A percentile compares a stretch with the other conserved stretches of the same genome.
Conservation (phyloP, 2,113 vertebrate genomes). For the Perca fluviatilis region DNA sequence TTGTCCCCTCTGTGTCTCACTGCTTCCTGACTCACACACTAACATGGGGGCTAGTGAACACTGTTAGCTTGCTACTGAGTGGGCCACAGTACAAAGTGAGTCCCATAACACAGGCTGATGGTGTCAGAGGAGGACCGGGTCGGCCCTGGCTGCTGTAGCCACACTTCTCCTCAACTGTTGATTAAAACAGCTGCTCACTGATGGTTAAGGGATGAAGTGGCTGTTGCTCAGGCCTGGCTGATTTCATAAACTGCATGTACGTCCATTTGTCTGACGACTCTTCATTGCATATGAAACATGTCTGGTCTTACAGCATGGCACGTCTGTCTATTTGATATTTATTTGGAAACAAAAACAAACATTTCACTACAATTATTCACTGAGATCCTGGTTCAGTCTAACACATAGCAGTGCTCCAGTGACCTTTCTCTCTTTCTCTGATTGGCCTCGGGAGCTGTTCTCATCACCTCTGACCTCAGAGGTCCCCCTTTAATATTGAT, state of each 20-base stretch:
- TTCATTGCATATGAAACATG: conserved; percentile 23
- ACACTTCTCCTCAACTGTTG: no score
- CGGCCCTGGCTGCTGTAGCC: no score
- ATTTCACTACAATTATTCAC: no score
- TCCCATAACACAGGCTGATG: conserved; percentile 4
- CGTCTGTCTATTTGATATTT: conserved; percentile 6
- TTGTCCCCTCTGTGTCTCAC: conserved; percentile 57
- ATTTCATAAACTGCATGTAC: conserved; percentile 1
- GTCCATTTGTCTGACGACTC: conserved; percentile 24
- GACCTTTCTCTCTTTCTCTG: conserved; percentile 7
- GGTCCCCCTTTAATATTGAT: conserved; percentile 32
- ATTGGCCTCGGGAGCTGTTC: conserved; percentile 6
- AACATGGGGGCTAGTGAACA: conserved; percentile 67
- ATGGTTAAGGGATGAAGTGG: neutral
- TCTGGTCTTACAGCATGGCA: conserved; percentile 37
- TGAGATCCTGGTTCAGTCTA: no score
- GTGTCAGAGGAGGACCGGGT: neutral
- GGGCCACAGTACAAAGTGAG: conserved; percentile 22
- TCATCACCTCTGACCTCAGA: conserved; percentile 38
- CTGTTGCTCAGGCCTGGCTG: conserved; percentile 16
- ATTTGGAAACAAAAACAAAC: no score
- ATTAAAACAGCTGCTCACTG: no score
- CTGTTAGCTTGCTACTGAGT: neutral
- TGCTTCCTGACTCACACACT: conserved; percentile 70
- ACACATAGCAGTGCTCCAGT: neutral